A percentile compares a stretch with the other conserved stretches of the same genome.
These are phyloP conservation scores for Papilio aristodemus DNA, from an alignment of 1,140 invertebrate genomes.

Conservation along the genomic window DNA sequence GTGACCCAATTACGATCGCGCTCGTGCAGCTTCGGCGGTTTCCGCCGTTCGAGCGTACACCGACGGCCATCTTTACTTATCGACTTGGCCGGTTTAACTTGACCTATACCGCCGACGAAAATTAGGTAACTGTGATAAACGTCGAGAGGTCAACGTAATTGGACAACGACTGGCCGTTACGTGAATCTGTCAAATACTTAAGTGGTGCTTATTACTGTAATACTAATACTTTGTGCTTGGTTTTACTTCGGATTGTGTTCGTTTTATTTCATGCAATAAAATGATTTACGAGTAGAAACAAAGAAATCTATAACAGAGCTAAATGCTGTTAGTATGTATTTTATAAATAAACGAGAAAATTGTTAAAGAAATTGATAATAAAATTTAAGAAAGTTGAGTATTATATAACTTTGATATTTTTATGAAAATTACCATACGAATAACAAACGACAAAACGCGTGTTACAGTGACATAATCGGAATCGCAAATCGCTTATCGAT, in stretches of 20 bases:
- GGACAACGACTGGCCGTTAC: constrained; percentile 37
- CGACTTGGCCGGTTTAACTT: constrained; percentile 51
- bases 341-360: not conserved
- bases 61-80: constrained; percentile 55
- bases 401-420: not conserved
- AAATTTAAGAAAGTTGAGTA: not conserved
- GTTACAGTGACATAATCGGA: constrained; percentile 8
- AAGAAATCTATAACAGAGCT: not conserved
- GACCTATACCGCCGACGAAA: constrained; percentile 48
- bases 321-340: not conserved
- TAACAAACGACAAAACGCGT: not conserved
- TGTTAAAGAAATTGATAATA: not conserved
- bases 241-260: not conserved
- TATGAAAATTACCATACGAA: constrained; percentile 3
- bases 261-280: constrained; percentile 1
- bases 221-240: constrained; percentile 12
- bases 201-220: constrained; percentile 28
- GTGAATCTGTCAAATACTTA: constrained; percentile 41
- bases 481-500: constrained; percentile 16
- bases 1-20: constrained; percentile 69
- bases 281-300: not conserved
- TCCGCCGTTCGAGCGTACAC: constrained; percentile 57
- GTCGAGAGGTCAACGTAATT: constrained; percentile 34
- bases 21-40: constrained; percentile 60
- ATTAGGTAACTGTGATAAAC: constrained; percentile 37